These are phyloP conservation scores for Agrotis ipsilon DNA, from an alignment of 2,888 invertebrate genomes.

Conservation along the genomic window DNA sequence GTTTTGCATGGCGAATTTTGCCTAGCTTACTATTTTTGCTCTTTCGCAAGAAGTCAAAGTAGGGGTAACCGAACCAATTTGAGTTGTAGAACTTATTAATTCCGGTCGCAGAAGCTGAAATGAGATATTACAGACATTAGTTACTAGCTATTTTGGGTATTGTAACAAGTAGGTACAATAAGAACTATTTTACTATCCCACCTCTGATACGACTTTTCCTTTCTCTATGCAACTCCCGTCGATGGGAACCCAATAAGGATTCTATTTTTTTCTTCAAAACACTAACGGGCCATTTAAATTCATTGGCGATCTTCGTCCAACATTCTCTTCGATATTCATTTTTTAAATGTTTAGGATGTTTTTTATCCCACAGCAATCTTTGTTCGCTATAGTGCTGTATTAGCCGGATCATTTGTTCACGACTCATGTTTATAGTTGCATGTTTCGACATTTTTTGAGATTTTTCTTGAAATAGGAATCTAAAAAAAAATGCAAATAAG, in stretches of 20 bases:
- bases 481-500: no score
- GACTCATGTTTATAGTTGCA: slow-evolving; percentile 8
- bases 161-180: neutral
- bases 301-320: slow-evolving; percentile 21
- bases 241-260: slow-evolving; percentile 21
- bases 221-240: slow-evolving; percentile 12
- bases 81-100: neutral
- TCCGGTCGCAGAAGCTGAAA: slow-evolving; percentile 21
- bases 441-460: neutral
- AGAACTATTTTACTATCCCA: neutral
- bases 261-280: slow-evolving; percentile 31
- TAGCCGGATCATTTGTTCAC: slow-evolving; percentile 11
- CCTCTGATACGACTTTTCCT: slow-evolving; percentile 15
- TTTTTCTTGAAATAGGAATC: no score
- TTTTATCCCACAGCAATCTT: slow-evolving; percentile 13
- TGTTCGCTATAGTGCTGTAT: slow-evolving; percentile 17
- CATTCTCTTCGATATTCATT: slow-evolving; percentile 10
- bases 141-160: neutral
- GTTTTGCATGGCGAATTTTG: neutral
- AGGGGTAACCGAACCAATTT: slow-evolving; percentile 18
- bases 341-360: slow-evolving; percentile 16
- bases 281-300: slow-evolving; percentile 2
- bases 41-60: slow-evolving; percentile 22
- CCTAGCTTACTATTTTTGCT: slow-evolving; percentile 2
- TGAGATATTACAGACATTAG: neutral